These are phyloP conservation scores for Acrocyrtus sp. DNA, from an alignment of 2,888 invertebrate genomes.

Conservation along the genomic window DNA sequence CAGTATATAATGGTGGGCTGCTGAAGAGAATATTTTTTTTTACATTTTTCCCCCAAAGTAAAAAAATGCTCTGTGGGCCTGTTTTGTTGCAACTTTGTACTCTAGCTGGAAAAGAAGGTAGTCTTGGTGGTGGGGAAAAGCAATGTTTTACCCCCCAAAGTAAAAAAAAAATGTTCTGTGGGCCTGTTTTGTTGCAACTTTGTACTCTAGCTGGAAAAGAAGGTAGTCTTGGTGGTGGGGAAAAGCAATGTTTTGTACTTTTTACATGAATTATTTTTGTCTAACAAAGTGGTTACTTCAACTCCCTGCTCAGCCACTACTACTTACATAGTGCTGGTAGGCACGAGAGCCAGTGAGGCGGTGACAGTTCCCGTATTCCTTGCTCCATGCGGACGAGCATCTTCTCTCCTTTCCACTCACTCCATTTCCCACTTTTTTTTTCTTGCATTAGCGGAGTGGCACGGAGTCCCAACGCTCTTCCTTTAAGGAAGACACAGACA, in stretches of 20 bases:
- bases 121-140: background rate
- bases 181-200: background rate
- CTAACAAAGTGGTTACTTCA: background rate
- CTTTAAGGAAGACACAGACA: background rate
- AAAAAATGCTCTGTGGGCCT: background rate
- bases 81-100: background rate
- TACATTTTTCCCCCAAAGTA: background rate
- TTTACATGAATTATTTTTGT: constrained; percentile 8
- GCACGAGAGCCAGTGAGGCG: constrained; percentile 14
- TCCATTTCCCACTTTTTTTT: constrained; percentile 4
- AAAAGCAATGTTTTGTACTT: background rate
- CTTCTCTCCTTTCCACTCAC: background rate
- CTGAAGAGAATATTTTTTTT: background rate
- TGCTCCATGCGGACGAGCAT: background rate
- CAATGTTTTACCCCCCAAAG: background rate
- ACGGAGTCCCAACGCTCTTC: background rate
- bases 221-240: background rate
- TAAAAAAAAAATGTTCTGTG: background rate
- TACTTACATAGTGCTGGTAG: constrained; percentile 7
- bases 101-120: background rate
- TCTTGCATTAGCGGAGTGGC: background rate
- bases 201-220: background rate
- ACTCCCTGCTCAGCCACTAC: background rate
- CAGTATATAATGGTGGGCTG: too few relatives aligned
- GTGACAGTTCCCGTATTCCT: constrained; percentile 38